phyloP scores from a whole-genome alignment of 2,888 invertebrate species.

The Pachliopta kotzebuea region DNA sequence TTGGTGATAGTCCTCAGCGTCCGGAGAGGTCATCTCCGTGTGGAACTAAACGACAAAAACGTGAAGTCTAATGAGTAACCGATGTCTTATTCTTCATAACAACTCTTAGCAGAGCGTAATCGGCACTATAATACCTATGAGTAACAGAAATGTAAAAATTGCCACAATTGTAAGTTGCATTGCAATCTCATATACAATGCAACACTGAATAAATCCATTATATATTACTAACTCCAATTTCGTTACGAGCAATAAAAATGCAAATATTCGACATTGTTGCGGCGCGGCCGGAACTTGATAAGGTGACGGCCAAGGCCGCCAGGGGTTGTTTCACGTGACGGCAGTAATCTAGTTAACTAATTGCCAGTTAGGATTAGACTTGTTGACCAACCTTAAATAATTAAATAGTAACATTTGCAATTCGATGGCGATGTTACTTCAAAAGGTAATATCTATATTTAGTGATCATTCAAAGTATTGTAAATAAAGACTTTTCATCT shows the following conservation, averaged over 20 bases:
- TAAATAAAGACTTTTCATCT: too few species aligned
- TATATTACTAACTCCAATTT: neutral
- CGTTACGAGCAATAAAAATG: conserved; percentile 26
- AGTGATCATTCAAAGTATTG: too few species aligned
- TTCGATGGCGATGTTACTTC: too few species aligned
- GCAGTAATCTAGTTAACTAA: conserved; percentile 17
- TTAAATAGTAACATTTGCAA: neutral
- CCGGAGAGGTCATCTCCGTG: too few species aligned
- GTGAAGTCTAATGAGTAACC: too few species aligned
- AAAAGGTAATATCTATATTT: too few species aligned
- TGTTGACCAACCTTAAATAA: conserved; percentile 9
- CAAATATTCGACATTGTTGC: conserved; percentile 18
- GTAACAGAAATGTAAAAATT: too few species aligned
- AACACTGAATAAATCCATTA: conserved; percentile 1
- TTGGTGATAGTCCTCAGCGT: too few species aligned
- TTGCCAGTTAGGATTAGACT: conserved; percentile 6
- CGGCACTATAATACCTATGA: too few species aligned
- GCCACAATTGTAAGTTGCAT: neutral
- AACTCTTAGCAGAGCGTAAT: too few species aligned
- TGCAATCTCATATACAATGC: neutral
- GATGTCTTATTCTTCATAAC: too few species aligned
- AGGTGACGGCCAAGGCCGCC: conserved; percentile 25
- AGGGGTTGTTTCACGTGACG: conserved; percentile 19
- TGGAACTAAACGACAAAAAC: too few species aligned
- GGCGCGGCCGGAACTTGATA: conserved; percentile 2